Evolutionary conservation across 2,797 vertebrate genomes (phyloP).

Genomic region (Myiotriccus ornatus): DNA sequence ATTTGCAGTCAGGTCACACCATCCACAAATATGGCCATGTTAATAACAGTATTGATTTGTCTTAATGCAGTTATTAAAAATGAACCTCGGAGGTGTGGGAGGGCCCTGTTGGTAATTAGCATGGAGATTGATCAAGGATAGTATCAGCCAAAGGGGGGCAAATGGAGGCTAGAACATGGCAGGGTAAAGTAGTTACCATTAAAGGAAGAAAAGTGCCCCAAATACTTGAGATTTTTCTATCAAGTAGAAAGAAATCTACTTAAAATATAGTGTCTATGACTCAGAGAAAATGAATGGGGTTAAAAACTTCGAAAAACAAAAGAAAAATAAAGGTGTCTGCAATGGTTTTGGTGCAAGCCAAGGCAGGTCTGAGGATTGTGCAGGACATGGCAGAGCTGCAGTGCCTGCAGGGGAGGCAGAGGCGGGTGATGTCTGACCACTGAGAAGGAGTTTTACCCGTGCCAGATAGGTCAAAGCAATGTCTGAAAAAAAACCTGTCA

Average conservation of each 20-base stretch:
- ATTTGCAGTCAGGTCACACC: background rate
- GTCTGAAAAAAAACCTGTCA: background rate
- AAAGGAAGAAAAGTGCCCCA: background rate
- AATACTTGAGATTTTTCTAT: background rate
- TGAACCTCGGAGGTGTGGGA: slow-evolving; percentile 25
- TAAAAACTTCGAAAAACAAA: background rate
- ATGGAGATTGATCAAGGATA: background rate
- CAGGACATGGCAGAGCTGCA: background rate
- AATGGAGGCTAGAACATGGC: background rate
- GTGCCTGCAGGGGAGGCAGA: accelerated
- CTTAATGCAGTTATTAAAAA: slow-evolving; percentile 22
- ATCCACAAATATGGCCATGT: background rate
- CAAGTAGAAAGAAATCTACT: background rate
- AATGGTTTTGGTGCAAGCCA: background rate
- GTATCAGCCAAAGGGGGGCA: background rate
- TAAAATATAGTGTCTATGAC: background rate
- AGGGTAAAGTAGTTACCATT: background rate
- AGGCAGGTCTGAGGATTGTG: background rate
- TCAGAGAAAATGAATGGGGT: background rate
- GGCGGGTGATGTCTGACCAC: accelerated
- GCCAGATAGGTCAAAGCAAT: background rate
- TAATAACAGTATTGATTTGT: slow-evolving; percentile 18
- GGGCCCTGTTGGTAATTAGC: background rate
- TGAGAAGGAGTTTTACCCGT: background rate
- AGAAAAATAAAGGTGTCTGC: background rate